These are phyloP conservation scores for Thalassaphorura encarpata DNA, from an alignment of 1,140 invertebrate species.

Conservation along the genomic window DNA sequence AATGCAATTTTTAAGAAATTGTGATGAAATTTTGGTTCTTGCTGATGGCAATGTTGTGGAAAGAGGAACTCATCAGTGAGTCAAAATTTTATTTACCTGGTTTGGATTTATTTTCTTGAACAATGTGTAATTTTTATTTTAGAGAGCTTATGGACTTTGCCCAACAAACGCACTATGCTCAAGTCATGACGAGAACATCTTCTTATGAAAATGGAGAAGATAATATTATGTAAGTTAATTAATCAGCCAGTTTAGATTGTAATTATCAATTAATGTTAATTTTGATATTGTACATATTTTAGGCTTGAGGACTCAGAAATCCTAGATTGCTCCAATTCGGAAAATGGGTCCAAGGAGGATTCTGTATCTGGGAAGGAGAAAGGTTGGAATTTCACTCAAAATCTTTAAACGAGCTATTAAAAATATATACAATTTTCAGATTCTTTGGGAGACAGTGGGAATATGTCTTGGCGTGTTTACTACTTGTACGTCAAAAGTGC, in stretches of 20 bases:
- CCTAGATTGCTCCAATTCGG: constrained; percentile 8
- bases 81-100: constrained; percentile 20
- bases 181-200: too few species aligned
- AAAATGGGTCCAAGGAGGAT: not conserved
- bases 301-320: constrained; percentile 20
- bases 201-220: not conserved
- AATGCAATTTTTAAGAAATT: constrained; percentile 60
- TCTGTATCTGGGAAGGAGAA: too few species aligned
- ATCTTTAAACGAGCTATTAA: too few species aligned
- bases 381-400: too few species aligned
- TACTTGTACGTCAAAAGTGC: constrained; percentile 49
- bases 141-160: too few species aligned
- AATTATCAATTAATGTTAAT: not conserved
- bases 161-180: too few species aligned
- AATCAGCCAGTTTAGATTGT: not conserved
- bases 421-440: too few species aligned
- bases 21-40: constrained; percentile 64
- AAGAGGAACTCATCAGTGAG: constrained; percentile 55
- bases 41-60: constrained; percentile 56
- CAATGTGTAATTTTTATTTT: not conserved
- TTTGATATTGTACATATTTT: not conserved
- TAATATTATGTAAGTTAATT: not conserved
- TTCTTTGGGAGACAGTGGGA: too few species aligned
- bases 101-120: constrained; percentile 1
- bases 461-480: too few species aligned